Conservation (phyloP, 35 echinoderm and acorn worm genomes). For the Ophioderma brevispina region DNA sequence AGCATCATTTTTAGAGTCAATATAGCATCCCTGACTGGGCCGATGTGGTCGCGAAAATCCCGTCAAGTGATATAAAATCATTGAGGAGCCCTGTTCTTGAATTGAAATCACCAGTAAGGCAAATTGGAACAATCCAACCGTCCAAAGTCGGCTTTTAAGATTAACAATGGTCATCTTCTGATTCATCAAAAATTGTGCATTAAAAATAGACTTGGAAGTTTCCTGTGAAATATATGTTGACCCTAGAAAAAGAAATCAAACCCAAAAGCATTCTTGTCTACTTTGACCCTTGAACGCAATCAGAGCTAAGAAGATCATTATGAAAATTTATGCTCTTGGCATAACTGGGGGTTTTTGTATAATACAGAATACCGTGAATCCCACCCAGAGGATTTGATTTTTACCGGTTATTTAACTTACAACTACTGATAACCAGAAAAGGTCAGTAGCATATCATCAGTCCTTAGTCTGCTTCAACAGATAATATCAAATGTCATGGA, state of each 20-base stretch:
- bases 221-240: slow-evolving; percentile 32
- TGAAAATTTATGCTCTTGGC: background rate
- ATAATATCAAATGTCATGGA: slow-evolving; percentile 10
- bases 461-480: slow-evolving; percentile 40
- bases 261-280: background rate
- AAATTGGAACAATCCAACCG: background rate
- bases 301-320: background rate
- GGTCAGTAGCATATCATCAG: background rate
- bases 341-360: background rate
- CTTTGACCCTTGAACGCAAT: slow-evolving; percentile 32
- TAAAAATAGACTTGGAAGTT: slow-evolving; percentile 13
- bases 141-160: background rate
- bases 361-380: slow-evolving; percentile 38
- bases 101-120: slow-evolving; percentile 6
- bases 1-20: slow-evolving; percentile 4
- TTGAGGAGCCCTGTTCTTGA: slow-evolving; percentile 12
- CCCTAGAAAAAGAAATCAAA: background rate
- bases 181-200: background rate
- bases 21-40: background rate
- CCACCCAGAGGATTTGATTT: background rate
- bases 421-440: slow-evolving; percentile 12
- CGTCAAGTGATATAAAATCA: background rate
- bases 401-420: background rate
- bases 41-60: background rate
- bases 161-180: slow-evolving; percentile 24